Evolutionary conservation across 37 sponge, comb jelly and placozoan species (phyloP).

Genomic region (Spongilla lacustris): DNA sequence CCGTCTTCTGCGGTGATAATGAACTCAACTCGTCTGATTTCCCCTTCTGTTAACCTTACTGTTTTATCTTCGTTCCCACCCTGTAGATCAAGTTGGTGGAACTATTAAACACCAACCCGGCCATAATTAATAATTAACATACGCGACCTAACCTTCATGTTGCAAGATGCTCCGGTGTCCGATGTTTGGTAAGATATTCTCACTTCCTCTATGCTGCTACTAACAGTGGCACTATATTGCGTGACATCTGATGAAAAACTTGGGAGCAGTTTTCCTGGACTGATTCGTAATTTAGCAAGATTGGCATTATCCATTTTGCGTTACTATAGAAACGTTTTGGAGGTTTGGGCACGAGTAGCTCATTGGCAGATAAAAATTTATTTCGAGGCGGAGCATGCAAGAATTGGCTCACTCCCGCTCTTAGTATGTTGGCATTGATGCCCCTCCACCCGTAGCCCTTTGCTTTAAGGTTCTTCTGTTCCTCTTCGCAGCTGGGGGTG

Average conservation of each 20-base stretch:
- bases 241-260: constrained; percentile 71
- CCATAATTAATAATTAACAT: background rate
- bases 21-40: constrained; percentile 40
- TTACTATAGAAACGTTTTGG: background rate
- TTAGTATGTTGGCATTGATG: too few relatives aligned
- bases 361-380: too few relatives aligned
- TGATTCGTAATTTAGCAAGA: constrained; percentile 78
- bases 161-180: constrained; percentile 86
- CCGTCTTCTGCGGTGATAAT: constrained; percentile 94
- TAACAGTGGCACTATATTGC: constrained; percentile 76
- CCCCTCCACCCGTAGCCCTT: too few relatives aligned
- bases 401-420: too few relatives aligned
- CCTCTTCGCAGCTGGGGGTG: too few relatives aligned
- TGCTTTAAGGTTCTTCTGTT: too few relatives aligned
- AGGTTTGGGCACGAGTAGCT: background rate
- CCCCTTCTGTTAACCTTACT: constrained; percentile 79
- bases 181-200: constrained; percentile 78
- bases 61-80: constrained; percentile 53
- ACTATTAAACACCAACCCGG: background rate
- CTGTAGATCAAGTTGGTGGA: background rate
- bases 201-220: constrained; percentile 66
- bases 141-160: constrained; percentile 64
- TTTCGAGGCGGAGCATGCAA: too few relatives aligned
- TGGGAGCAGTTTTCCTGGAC: constrained; percentile 88
- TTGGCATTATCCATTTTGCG: constrained; percentile 92